phyloP scores from a whole-genome alignment of 2,888 invertebrate genomes.

The Oxyteleia sp. region DNA sequence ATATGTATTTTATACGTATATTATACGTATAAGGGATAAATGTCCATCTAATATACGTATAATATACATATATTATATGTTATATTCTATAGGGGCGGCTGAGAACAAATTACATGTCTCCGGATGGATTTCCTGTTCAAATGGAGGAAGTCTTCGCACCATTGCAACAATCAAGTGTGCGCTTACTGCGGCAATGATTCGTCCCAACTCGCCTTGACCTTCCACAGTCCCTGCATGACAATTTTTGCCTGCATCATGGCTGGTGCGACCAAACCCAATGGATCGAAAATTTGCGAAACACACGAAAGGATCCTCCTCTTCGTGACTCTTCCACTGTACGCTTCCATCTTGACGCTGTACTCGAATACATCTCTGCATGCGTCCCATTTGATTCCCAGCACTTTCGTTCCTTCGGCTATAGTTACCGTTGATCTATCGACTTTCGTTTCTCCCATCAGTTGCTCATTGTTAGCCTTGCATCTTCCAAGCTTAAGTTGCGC shows the following conservation, averaged over 20 bases:
- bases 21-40: too few species aligned
- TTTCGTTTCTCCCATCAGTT: too few species aligned
- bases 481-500: constrained; percentile 12
- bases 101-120: too few species aligned
- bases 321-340: neutral
- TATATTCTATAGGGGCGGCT: too few species aligned
- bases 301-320: constrained; percentile 1
- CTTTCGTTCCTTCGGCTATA: constrained; percentile 16
- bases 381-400: constrained; percentile 19
- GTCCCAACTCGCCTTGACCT: constrained; percentile 18
- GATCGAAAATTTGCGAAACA: constrained; percentile 26
- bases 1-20: too few species aligned
- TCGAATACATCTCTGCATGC: neutral
- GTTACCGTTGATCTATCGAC: neutral
- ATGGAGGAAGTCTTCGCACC: too few species aligned
- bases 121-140: too few species aligned
- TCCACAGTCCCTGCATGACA: constrained; percentile 28
- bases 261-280: constrained; percentile 24
- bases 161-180: too few species aligned
- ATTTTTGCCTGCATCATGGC: constrained; percentile 16
- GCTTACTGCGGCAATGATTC: constrained; percentile 23
- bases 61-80: too few species aligned
- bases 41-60: too few species aligned
- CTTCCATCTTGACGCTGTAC: neutral
- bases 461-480: constrained; percentile 21